A percentile compares a stretch with the other conserved stretches of the same genome.
phyloP scores from a whole-genome alignment of 2,888 invertebrate genomes.

The Polyommatus iphigenia region DNA sequence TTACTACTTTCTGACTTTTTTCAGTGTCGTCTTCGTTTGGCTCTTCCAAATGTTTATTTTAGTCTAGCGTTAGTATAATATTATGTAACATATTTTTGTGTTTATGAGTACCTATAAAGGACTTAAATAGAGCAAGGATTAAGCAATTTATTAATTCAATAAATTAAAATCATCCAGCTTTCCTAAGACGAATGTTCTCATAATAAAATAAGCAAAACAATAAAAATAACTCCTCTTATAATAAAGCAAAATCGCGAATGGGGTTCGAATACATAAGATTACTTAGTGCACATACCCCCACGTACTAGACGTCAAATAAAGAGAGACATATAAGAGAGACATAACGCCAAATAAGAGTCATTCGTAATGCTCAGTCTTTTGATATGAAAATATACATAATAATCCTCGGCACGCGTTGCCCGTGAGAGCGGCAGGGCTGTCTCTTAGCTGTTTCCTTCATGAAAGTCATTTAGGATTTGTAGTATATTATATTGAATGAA shows the following conservation, averaged over 20 bases:
- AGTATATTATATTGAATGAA: too few species aligned
- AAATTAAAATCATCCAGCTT: not conserved
- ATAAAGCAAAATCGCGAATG: conserved; percentile 20
- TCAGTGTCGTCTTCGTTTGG: not conserved
- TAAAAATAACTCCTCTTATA: conserved; percentile 12
- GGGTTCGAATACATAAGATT: conserved; percentile 12
- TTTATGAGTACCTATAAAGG: not conserved
- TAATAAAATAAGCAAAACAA: conserved; percentile 15
- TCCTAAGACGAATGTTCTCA: conserved; percentile 4
- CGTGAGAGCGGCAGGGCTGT: not conserved
- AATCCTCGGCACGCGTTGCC: conserved; percentile 73
- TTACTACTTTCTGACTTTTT: not conserved
- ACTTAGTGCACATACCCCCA: conserved; percentile 70
- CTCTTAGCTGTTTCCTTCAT: not conserved
- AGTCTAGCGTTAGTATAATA: too few species aligned
- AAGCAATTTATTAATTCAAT: not conserved
- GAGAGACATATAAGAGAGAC: conserved; percentile 70
- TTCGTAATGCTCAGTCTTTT: conserved; percentile 74
- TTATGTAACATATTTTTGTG: not conserved
- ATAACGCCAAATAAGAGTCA: conserved; percentile 70
- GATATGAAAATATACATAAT: conserved; percentile 78
- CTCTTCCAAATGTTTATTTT: not conserved
- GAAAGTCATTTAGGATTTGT: too few species aligned
- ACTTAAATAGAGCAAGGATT: not conserved
- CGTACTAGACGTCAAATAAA: conserved; percentile 64